These are phyloP conservation scores for Metellina segmentata DNA, from an alignment of 2,888 invertebrate species.

Conservation along the genomic window DNA sequence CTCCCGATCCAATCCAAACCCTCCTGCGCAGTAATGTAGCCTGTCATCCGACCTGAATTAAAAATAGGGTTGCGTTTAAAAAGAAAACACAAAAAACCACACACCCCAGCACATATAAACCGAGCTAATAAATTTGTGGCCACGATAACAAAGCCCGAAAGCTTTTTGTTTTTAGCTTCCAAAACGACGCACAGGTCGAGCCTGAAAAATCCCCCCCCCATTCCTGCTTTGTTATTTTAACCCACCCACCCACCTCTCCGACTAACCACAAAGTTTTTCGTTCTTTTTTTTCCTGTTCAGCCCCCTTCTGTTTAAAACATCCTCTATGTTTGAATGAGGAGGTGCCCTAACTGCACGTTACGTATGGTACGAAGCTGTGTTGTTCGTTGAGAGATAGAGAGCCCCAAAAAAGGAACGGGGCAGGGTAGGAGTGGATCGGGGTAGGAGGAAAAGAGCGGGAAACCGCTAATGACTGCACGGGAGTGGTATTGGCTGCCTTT, in stretches of 20 bases:
- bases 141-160: constrained; percentile 64
- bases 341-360: constrained; percentile 57
- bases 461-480: constrained; percentile 63
- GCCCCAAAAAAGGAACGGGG: constrained; percentile 36
- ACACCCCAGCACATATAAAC: constrained; percentile 40
- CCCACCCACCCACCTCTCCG: constrained; percentile 20
- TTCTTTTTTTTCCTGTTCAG: constrained; percentile 24
- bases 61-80: constrained; percentile 66
- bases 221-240: constrained; percentile 69
- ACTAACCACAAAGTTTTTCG: constrained; percentile 36
- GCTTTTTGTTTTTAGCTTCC: constrained; percentile 65
- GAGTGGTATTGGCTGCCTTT: constrained; percentile 75
- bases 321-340: constrained; percentile 50
- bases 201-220: constrained; percentile 5
- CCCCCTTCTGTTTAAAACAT: constrained; percentile 54
- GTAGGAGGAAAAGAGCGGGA: constrained; percentile 58
- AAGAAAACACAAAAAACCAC: constrained; percentile 49
- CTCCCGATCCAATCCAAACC: constrained; percentile 47
- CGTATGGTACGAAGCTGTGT: constrained; percentile 47
- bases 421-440: constrained; percentile 9
- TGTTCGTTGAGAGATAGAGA: constrained; percentile 53
- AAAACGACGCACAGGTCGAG: constrained; percentile 65
- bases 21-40: constrained; percentile 59
- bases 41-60: constrained; percentile 70
- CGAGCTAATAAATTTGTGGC: constrained; percentile 75